Conservation (phyloP, 92 coral and sea anemone genomes). For the Heliopora coerulea region DNA sequence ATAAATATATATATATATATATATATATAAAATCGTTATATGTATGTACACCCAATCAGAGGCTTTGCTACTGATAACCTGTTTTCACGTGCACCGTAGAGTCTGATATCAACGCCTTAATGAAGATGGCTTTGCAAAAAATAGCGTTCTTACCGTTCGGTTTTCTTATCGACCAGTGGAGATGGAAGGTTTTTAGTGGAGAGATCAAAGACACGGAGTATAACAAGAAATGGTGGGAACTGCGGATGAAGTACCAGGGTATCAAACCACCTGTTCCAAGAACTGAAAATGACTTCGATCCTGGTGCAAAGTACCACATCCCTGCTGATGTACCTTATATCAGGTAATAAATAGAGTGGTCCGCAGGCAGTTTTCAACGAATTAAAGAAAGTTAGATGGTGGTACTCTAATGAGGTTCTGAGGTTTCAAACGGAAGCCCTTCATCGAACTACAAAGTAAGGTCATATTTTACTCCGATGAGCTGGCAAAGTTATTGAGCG, state of each 20-base stretch:
- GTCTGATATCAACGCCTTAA: conserved; percentile 28
- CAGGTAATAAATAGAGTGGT: conserved; percentile 52
- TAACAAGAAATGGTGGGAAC: conserved; percentile 80
- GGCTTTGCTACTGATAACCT: too few relatives aligned
- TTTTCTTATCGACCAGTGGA: conserved; percentile 76
- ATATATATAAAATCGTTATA: too few relatives aligned
- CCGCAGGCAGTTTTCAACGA: too few relatives aligned
- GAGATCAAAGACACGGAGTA: conserved; percentile 60
- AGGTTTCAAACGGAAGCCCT: too few relatives aligned
- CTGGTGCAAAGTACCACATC: conserved; percentile 77
- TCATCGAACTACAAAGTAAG: too few relatives aligned
- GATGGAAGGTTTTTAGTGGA: conserved; percentile 85
- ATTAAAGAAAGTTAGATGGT: too few relatives aligned
- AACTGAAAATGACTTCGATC: conserved; percentile 73
- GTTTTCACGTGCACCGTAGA: too few relatives aligned
- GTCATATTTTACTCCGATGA: too few relatives aligned
- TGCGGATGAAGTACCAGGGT: conserved; percentile 79
- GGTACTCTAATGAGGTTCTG: too few relatives aligned
- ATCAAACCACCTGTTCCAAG: conserved; percentile 64
- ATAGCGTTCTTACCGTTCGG: conserved; percentile 73
- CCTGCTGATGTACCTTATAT: conserved; percentile 66
- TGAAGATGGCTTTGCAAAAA: conserved; percentile 27
- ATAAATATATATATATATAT: too few relatives aligned
- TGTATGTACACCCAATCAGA: too few relatives aligned
- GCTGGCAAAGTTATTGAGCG: too few relatives aligned